A percentile compares a stretch with the other conserved stretches of the same genome.
Conservation (phyloP, 2,113 vertebrate genomes). For the Myrmophylax atrothorax region DNA sequence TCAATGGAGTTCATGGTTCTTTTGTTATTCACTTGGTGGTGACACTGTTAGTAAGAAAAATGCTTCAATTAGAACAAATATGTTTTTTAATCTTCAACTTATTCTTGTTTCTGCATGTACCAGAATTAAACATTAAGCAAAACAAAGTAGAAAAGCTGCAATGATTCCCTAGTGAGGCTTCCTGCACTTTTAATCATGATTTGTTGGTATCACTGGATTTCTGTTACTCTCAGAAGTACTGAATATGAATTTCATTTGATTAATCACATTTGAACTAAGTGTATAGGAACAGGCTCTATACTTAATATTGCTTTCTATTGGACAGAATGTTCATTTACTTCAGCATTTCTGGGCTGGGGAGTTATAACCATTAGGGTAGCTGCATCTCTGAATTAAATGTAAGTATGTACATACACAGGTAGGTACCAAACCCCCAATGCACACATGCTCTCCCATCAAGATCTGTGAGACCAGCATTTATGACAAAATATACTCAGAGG, state of each 20-base stretch:
- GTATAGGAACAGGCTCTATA: neutral
- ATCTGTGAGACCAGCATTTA: neutral
- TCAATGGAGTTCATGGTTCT: neutral
- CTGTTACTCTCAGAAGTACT: neutral
- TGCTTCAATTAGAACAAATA: neutral
- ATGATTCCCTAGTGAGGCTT: neutral
- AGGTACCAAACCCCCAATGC: neutral
- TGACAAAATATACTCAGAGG: neutral
- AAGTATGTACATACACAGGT: neutral
- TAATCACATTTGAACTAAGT: neutral
- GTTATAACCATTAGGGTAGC: neutral
- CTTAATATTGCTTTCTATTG: neutral
- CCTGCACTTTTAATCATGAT: neutral
- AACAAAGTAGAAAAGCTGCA: neutral
- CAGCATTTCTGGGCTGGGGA: too few relatives aligned
- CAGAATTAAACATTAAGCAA: conserved; percentile 29
- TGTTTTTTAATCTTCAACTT: neutral
- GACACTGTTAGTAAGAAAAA: neutral
- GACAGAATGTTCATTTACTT: too few relatives aligned
- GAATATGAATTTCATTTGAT: neutral
- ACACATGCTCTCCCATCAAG: neutral
- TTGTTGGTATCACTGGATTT: neutral
- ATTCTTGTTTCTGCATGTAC: neutral
- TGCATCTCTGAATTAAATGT: neutral
- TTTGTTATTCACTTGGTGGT: neutral